Conservation (phyloP, 2,888 invertebrate species). For the Drosophila robusta region DNA sequence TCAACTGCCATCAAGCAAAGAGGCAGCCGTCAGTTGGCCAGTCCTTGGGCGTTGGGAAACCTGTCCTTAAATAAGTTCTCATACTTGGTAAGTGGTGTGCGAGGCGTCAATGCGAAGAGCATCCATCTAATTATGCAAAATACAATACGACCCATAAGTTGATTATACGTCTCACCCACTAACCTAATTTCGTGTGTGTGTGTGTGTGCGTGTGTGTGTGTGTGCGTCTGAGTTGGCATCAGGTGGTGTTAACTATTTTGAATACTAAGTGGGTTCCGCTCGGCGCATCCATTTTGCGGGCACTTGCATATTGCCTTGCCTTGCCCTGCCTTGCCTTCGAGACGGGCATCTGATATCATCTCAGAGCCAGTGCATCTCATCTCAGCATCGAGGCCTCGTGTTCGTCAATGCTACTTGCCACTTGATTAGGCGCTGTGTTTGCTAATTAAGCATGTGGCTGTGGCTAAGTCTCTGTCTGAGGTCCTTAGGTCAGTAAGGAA, state of each 20-base stretch:
- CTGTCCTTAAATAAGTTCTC: slow-evolving; percentile 48
- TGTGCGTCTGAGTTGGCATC: slow-evolving; percentile 33
- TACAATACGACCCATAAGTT: slow-evolving; percentile 73
- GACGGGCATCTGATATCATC: slow-evolving; percentile 57
- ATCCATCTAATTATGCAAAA: slow-evolving; percentile 72
- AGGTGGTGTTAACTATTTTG: slow-evolving; percentile 54
- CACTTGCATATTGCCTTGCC: slow-evolving; percentile 45
- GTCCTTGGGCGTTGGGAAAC: slow-evolving; percentile 10
- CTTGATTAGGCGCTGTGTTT: slow-evolving; percentile 67
- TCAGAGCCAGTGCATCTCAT: slow-evolving; percentile 38
- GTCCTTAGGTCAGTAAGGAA: slow-evolving; percentile 18
- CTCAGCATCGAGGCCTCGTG: slow-evolving; percentile 60
- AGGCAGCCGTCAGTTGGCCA: slow-evolving; percentile 20
- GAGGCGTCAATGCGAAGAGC: slow-evolving; percentile 55
- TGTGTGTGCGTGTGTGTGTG: slow-evolving; percentile 6
- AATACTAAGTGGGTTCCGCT: slow-evolving; percentile 41
- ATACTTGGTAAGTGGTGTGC: slow-evolving; percentile 41
- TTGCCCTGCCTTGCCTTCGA: slow-evolving; percentile 55
- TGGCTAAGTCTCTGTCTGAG: slow-evolving; percentile 2
- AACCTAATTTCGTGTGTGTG: slow-evolving; percentile 64
- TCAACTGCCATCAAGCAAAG: slow-evolving; percentile 46
- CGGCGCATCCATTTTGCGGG: slow-evolving; percentile 11
- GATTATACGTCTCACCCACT: slow-evolving; percentile 80
- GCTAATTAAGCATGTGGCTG: slow-evolving; percentile 59
- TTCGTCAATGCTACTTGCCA: slow-evolving; percentile 75